Evolutionary conservation across 2,113 vertebrate species (phyloP), one percentile per base, ranked within the genome.

Genomic region (Eupsittula cactorum): DNA sequence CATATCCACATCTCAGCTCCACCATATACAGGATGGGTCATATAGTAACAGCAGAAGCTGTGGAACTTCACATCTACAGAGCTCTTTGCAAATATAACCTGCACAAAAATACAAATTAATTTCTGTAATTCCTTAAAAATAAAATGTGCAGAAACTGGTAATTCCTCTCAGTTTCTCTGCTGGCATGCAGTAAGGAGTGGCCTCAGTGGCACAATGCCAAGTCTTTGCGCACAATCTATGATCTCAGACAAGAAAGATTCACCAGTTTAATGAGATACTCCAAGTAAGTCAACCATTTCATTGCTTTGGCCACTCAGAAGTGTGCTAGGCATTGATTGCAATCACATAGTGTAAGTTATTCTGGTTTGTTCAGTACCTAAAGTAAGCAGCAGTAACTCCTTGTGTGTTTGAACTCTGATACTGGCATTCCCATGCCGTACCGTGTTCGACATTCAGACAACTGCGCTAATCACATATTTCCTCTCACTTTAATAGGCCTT

Each of bases 401-500:
- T 16, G 0, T 47, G 49, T 53, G 88, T 92, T 85, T 92, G 89
- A 95, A 87, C 73, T 88, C 55, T 57, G 52, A 68, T 62, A 89
- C 81, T 79, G 74, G 70, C 86, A 89, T 94, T 93, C 77, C 81
- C 86, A 69, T 41, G 41, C 93, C 52, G 7, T 42, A 92, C 64
- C 3, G 0, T 23, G 71, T 94, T 88, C 94, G 83, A 90, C 88
- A 83, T 83, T 94, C 90, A 94, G 92, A 96, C 93, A 97, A 96
- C 92, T 95, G 46, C 60, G 88, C 88, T 94, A 88, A 93, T 95
- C 71, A 64, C 77, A 55, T 90, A 95, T 92, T 96, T 95, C 94
- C 96, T 96, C 82, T 94, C 82, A 71, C 84, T 95, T 95, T 97
- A 95, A 97, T 79, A 79, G 86, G 91, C 74, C 93, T 93, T 96